Evolutionary conservation across 2,113 vertebrate species (phyloP).

Genomic region (Turnix velox): DNA sequence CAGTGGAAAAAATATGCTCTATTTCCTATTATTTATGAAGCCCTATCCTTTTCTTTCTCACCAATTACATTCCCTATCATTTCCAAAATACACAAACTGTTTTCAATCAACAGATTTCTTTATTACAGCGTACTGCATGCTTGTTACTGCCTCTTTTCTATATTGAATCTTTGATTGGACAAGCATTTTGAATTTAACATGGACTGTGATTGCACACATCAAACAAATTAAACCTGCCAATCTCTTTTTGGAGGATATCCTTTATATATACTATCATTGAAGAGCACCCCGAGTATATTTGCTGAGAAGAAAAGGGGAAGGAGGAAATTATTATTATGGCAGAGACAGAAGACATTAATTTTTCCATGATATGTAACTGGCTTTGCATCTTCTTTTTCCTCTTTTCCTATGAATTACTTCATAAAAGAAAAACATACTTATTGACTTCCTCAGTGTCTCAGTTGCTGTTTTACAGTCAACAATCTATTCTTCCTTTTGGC

Average conservation of each 20-base stretch:
- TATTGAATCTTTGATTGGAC: slow-evolving; percentile 87
- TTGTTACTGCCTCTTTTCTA: slow-evolving; percentile 82
- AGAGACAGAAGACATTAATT: slow-evolving; percentile 44
- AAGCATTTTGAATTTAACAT: slow-evolving; percentile 92
- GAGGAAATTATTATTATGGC: slow-evolving; percentile 53
- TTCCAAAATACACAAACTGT: slow-evolving; percentile 99
- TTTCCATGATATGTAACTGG: slow-evolving; percentile 20
- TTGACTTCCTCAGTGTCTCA: background rate
- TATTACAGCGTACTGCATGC: slow-evolving; percentile 88
- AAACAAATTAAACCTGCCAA: slow-evolving; percentile 98
- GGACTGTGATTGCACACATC: slow-evolving; percentile 98
- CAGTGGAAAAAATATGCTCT: slow-evolving; percentile 93
- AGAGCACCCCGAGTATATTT: slow-evolving; percentile 68
- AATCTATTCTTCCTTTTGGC: background rate
- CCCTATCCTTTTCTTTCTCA: slow-evolving; percentile 96
- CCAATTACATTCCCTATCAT: slow-evolving; percentile 99
- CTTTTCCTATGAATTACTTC: slow-evolving; percentile 3
- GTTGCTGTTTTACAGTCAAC: background rate
- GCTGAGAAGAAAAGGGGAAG: slow-evolving; percentile 68
- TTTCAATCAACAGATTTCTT: slow-evolving; percentile 99
- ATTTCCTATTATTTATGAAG: slow-evolving; percentile 98
- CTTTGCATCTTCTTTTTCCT: background rate
- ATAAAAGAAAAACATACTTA: background rate
- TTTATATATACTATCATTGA: slow-evolving; percentile 77
- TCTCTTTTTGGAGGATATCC: slow-evolving; percentile 86